Evolutionary conservation across 30 jellyfish, hydroid and myxozoan genomes (phyloP).

Genomic region (Aurelia sp.): DNA sequence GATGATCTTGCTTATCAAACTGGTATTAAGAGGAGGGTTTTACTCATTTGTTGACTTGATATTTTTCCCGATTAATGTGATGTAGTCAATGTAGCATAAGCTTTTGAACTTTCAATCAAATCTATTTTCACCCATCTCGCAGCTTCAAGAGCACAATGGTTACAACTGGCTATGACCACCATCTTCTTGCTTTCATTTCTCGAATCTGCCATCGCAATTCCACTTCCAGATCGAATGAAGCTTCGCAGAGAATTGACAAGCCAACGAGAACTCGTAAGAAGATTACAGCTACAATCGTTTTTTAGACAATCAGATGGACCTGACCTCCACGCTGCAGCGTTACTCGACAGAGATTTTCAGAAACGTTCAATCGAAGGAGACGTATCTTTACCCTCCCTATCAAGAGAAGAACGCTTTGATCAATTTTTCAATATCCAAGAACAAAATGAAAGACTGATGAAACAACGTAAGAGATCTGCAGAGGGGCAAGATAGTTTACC

Average conservation of each 20-base stretch:
- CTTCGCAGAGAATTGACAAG: conserved; percentile 55
- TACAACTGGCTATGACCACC: not conserved
- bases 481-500: conserved; percentile 16
- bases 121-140: not conserved
- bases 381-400: conserved; percentile 23
- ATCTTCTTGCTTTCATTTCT: not conserved
- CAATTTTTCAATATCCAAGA: conserved; percentile 23
- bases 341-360: conserved; percentile 67
- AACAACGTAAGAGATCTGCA: conserved; percentile 36
- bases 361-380: conserved; percentile 83
- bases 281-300: conserved; percentile 81
- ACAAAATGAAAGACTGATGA: not conserved
- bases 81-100: too few species aligned
- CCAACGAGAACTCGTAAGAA: conserved; percentile 81
- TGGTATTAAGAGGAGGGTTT: too few species aligned
- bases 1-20: too few species aligned
- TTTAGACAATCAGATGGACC: conserved; percentile 43
- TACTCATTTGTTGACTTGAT: too few species aligned
- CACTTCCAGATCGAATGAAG: conserved; percentile 50
- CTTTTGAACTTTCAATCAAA: too few species aligned
- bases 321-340: conserved; percentile 56
- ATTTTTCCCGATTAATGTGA: too few species aligned
- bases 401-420: conserved; percentile 26
- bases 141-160: not conserved
- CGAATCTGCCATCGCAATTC: conserved; percentile 8